Evolutionary conservation across 1,140 invertebrate genomes (phyloP).

Genomic region (Druon quercuslanigerum): DNA sequence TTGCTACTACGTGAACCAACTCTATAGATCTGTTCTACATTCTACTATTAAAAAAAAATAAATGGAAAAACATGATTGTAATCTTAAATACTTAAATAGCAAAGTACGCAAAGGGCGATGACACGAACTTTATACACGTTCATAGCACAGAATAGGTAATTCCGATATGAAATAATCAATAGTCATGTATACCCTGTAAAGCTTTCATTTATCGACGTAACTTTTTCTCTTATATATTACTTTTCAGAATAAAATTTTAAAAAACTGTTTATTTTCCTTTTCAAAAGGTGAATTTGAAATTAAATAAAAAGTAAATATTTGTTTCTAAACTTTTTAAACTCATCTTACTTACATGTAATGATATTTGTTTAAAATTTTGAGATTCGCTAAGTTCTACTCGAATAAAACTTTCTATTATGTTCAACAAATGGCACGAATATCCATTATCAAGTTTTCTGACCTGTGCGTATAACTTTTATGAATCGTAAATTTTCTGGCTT

Average conservation of each 20-base stretch:
- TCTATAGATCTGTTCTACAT: not conserved
- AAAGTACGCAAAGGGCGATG: not conserved
- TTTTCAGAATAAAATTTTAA: not conserved
- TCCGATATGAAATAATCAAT: constrained; percentile 16
- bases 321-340: no score
- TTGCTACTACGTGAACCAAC: not conserved
- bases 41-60: not conserved
- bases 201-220: constrained; percentile 1
- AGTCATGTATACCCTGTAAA: not conserved
- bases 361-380: no score
- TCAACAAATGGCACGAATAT: not conserved
- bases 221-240: not conserved
- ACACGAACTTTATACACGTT: not conserved
- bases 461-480: not conserved
- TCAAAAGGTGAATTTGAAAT: no score
- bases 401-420: not conserved
- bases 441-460: not conserved
- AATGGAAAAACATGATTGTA: not conserved
- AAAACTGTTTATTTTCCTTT: no score
- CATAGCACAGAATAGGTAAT: not conserved
- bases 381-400: no score
- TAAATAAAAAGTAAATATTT: no score
- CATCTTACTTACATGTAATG: no score
- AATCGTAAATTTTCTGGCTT: not conserved
- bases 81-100: not conserved